Conservation (phyloP, 2,797 vertebrate species). For the Tadarida brasiliensis region DNA sequence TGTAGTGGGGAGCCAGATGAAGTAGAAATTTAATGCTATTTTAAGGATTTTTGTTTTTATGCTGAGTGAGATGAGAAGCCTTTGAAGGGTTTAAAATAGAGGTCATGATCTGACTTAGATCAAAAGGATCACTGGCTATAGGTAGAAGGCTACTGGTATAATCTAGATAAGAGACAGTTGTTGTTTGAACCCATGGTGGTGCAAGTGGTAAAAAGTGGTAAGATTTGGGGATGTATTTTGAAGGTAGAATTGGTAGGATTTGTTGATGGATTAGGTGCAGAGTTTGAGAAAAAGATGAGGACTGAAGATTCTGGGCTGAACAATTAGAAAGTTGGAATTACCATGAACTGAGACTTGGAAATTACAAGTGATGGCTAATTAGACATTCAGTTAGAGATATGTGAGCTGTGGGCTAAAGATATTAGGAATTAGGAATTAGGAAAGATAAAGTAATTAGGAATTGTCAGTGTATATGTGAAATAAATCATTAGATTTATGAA, state of each 20-base stretch:
- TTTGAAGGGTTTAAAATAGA: constrained; percentile 41
- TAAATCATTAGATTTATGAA: constrained; percentile 39
- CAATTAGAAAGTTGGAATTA: constrained; percentile 35
- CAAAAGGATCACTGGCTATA: not conserved
- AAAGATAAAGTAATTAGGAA: constrained; percentile 63
- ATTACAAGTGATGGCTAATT: not conserved
- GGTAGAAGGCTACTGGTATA: not conserved
- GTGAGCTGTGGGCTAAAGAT: not conserved
- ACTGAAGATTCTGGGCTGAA: constrained; percentile 6
- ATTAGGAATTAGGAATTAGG: not conserved
- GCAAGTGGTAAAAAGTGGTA: constrained; percentile 20
- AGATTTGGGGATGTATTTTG: constrained; percentile 15
- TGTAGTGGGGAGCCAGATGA: constrained; percentile 25
- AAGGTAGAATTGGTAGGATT: constrained; percentile 51
- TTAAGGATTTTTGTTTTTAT: constrained; percentile 53
- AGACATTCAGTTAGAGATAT: constrained; percentile 1
- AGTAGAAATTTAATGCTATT: constrained; percentile 25
- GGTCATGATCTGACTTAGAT: not conserved
- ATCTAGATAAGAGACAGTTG: not conserved
- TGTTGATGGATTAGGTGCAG: constrained; percentile 22
- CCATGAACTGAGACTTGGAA: not conserved
- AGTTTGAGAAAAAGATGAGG: constrained; percentile 31
- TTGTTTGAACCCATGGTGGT: constrained; percentile 31
- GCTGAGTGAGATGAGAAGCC: constrained; percentile 6
- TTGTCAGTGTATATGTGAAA: constrained; percentile 7